Evolutionary conservation across 2,797 vertebrate genomes (phyloP).

Genomic region (Erpetoichthys calabaricus): DNA sequence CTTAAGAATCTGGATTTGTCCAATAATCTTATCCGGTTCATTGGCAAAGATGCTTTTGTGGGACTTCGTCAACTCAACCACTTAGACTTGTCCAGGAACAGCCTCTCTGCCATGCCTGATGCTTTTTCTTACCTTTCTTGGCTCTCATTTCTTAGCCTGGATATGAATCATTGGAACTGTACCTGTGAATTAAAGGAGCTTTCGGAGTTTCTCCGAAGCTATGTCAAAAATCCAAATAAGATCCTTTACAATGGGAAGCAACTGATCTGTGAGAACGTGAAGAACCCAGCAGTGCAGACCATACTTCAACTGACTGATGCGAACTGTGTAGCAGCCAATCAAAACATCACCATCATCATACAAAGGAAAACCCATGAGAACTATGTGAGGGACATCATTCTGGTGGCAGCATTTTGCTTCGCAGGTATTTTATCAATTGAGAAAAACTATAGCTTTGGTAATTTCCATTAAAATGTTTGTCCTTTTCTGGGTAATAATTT

Average conservation of each 20-base stretch:
- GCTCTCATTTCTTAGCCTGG: slow-evolving; percentile 51
- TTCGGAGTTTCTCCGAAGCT: slow-evolving; percentile 43
- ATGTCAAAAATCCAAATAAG: slow-evolving; percentile 37
- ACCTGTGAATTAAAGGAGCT: slow-evolving; percentile 51
- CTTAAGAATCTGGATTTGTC: slow-evolving; percentile 60
- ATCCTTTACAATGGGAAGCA: slow-evolving; percentile 37
- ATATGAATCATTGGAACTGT: slow-evolving; percentile 59
- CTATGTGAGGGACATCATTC: slow-evolving; percentile 48
- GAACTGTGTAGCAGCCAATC: slow-evolving; percentile 49
- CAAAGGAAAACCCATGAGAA: slow-evolving; percentile 26
- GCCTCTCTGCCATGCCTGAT: slow-evolving; percentile 35
- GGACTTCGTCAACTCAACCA: slow-evolving; percentile 37
- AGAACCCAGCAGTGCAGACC: slow-evolving; percentile 31
- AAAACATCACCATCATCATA: slow-evolving; percentile 41
- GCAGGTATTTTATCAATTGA: slow-evolving; percentile 37
- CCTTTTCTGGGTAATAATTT: too few species aligned
- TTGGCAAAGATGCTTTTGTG: slow-evolving; percentile 43
- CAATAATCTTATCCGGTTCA: slow-evolving; percentile 49
- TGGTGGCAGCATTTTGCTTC: slow-evolving; percentile 57
- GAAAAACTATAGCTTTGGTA: too few species aligned
- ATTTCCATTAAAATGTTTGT: too few species aligned
- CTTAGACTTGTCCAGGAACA: slow-evolving; percentile 62
- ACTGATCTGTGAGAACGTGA: slow-evolving; percentile 39
- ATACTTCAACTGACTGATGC: slow-evolving; percentile 49
- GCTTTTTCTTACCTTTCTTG: slow-evolving; percentile 50